A percentile compares a stretch with the other conserved stretches of the same genome.
phyloP scores from a whole-genome alignment of 2,888 invertebrate species.

The Agrotis ipsilon region DNA sequence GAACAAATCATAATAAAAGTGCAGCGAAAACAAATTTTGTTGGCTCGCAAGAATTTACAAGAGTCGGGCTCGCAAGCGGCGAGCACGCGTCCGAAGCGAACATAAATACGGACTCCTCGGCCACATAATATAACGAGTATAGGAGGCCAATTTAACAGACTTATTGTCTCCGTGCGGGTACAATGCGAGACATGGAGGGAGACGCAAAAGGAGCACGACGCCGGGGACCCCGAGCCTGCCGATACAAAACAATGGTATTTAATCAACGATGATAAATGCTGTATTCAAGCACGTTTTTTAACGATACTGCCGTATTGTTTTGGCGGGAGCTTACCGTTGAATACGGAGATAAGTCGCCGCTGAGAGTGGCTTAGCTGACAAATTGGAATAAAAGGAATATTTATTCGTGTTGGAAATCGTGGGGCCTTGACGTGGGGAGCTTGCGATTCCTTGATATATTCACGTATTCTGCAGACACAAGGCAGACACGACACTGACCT shows the following conservation, averaged over 20 bases:
- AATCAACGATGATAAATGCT: conserved; percentile 91
- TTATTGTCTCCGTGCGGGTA: conserved; percentile 89
- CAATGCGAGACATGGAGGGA: conserved; percentile 86
- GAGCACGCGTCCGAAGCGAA: conserved; percentile 77
- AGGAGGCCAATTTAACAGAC: conserved; percentile 90
- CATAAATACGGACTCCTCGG: conserved; percentile 82
- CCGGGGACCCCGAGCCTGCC: conserved; percentile 86
- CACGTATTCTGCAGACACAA: conserved; percentile 73
- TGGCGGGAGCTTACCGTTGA: conserved; percentile 90
- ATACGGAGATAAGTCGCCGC: conserved; percentile 90
- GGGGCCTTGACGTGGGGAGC: conserved; percentile 70
- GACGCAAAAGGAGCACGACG: conserved; percentile 86
- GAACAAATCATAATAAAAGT: conserved; percentile 70
- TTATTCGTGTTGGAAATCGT: conserved; percentile 86
- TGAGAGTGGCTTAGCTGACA: conserved; percentile 91
- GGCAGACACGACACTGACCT: conserved; percentile 67
- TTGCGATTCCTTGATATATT: conserved; percentile 76
- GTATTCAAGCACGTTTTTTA: conserved; percentile 91
- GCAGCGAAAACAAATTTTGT: conserved; percentile 76
- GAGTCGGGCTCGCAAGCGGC: conserved; percentile 74
- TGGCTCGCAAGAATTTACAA: conserved; percentile 79
- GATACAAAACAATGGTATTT: conserved; percentile 91
- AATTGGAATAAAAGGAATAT: conserved; percentile 91
- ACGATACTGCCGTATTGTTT: conserved; percentile 90
- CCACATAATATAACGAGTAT: conserved; percentile 85